Base-by-base conservation (phyloP, 2,113 vertebrate species). In the Mirza zaza region DNA sequence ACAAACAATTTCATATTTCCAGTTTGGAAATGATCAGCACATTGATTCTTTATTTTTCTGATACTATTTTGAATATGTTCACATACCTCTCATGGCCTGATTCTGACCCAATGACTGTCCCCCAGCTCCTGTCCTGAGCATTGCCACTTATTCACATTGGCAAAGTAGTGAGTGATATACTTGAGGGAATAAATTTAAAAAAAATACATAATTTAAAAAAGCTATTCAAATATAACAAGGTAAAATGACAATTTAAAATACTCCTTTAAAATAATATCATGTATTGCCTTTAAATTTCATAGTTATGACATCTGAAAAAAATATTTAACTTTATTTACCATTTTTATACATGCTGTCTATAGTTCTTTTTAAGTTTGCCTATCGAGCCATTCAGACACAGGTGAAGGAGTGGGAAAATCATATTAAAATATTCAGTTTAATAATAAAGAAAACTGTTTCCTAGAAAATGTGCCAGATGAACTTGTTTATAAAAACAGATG, bases 401-500 rank as follows among this genome's bases (percentile, higher is more conserved):
- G 42, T n/a, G 77, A 59, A 34, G 4, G 11, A 70, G 21, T 27
- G 18, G 21, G 63, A 77, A 76, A 88, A 17, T 73, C 13, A 12
- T 48, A 67, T 39, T 48, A 88, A 83, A 91, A 88, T 71, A 12
- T 9, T 90, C 32, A 63, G 6, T 80, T 90, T 84, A 87, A 67
- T 2, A 79, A 27, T 65, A 87, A 84, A 79, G 48, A 73, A 86
- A 91, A 73, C 52, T 39, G n/a, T 65, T 87, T 81, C 17, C 34
- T 92, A 68, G 65, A 96, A 96, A 92, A 34, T 23, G 14, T 55
- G 23, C 61, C 80, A 73, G 21, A 82, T 94, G 71, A 70, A 39
- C 39, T 85, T 94, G 42, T 81, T 94, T 81, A 61, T 79, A 76
- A n/a, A 36, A 90, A 67, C 61, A 79, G 11, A 45, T 63, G 6